phyloP scores from a whole-genome alignment of 2,797 vertebrate genomes.

The Tadarida brasiliensis region DNA sequence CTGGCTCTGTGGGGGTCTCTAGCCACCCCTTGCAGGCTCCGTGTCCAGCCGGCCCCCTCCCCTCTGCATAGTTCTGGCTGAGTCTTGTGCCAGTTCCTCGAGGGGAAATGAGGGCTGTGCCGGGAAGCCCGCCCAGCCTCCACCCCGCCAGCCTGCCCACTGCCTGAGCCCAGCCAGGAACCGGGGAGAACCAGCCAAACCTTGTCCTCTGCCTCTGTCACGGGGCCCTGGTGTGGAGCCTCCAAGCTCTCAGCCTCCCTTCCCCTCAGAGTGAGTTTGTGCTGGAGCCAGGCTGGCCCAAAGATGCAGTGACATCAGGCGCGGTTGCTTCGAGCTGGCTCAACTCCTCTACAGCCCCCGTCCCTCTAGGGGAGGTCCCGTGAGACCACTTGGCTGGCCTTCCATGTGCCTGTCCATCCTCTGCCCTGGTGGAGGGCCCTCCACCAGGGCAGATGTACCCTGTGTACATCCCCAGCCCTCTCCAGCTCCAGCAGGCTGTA shows the following conservation, averaged over 20 bases:
- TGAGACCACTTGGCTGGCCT: neutral
- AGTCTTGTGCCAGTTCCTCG: conserved; percentile 7
- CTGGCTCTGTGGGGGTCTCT: neutral
- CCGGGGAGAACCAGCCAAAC: neutral
- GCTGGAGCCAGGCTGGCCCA: neutral
- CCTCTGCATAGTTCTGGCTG: neutral
- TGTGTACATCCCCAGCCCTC: neutral
- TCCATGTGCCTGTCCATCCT: neutral
- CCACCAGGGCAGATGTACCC: neutral
- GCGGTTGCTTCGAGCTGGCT: neutral
- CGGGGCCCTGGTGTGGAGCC: neutral
- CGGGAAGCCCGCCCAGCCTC: neutral
- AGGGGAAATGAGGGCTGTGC: conserved; percentile 28
- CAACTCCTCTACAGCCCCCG: neutral
- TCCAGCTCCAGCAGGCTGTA: neutral
- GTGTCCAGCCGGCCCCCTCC: neutral
- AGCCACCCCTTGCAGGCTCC: neutral
- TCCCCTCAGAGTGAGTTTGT: neutral
- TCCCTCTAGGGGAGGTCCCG: neutral
- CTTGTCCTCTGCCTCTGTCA: neutral
- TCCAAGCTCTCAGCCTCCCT: neutral
- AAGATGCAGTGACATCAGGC: neutral
- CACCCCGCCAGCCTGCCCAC: neutral
- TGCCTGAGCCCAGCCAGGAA: neutral
- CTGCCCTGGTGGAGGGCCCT: neutral